phyloP scores from a whole-genome alignment of 1,140 invertebrate species.

The Eueides isabella region DNA sequence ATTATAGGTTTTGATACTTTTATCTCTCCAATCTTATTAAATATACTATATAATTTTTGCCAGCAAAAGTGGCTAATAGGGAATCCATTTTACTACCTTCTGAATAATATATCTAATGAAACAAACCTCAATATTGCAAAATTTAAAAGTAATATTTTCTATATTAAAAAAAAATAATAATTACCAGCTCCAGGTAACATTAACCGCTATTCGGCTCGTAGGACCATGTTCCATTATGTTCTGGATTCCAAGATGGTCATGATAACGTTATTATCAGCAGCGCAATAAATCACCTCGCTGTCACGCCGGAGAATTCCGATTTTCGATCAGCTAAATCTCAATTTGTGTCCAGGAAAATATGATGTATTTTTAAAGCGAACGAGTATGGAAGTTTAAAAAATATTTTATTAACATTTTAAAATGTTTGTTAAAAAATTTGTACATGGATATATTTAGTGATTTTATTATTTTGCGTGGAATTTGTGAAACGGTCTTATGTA shows the following conservation, averaged over 20 bases:
- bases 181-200: constrained; percentile 24
- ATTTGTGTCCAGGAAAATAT: constrained; percentile 43
- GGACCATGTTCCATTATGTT: constrained; percentile 46
- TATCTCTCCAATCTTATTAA: too few species aligned
- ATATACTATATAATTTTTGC: too few species aligned
- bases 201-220: constrained; percentile 28
- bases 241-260: constrained; percentile 38
- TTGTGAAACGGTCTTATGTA: too few species aligned
- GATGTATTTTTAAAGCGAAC: constrained; percentile 28
- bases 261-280: constrained; percentile 45
- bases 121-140: too few species aligned
- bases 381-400: constrained; percentile 33
- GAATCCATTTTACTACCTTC: too few species aligned
- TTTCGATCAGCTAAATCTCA: constrained; percentile 50
- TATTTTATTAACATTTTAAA: neutral
- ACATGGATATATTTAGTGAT: neutral
- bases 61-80: too few species aligned
- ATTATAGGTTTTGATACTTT: too few species aligned
- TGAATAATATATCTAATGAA: too few species aligned
- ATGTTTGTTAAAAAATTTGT: neutral
- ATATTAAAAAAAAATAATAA: neutral
- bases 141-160: too few species aligned
- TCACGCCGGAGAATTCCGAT: constrained; percentile 47
- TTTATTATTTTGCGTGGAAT: too few species aligned
- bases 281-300: constrained; percentile 49